A percentile compares a stretch with the other conserved stretches of the same genome.
Conservation (phyloP, 2,888 invertebrate species). For the Lasioglossum lativentre region DNA sequence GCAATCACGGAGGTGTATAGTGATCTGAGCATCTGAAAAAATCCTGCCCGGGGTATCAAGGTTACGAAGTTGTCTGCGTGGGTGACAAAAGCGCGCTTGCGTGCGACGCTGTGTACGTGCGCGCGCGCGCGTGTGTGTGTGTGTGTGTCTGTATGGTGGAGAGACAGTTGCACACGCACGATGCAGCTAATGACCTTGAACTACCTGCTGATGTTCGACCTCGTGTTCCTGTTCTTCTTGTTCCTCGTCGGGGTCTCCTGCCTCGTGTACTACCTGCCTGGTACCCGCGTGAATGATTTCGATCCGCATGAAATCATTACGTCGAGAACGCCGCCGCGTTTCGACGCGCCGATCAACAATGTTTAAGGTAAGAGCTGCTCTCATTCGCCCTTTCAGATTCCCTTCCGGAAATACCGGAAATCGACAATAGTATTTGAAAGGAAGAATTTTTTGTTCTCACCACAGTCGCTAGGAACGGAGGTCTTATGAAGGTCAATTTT, state of each 20-base stretch:
- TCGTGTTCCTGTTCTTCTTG: constrained; percentile 94
- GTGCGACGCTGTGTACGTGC: constrained; percentile 51
- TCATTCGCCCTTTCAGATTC: not conserved
- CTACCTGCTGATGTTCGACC: constrained; percentile 95
- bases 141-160: constrained; percentile 79
- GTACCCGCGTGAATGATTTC: constrained; percentile 85
- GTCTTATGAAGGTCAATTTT: too few relatives aligned
- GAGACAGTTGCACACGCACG: constrained; percentile 79
- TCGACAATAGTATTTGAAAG: too few relatives aligned
- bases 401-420: too few relatives aligned
- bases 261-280: constrained; percentile 92
- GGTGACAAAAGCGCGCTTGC: constrained; percentile 26
- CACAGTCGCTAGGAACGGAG: too few relatives aligned
- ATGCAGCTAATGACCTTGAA: constrained; percentile 95
- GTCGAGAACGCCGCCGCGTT: constrained; percentile 77
- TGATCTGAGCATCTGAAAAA: not conserved
- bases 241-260: constrained; percentile 94
- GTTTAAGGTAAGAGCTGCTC: constrained; percentile 80
- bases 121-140: too few relatives aligned
- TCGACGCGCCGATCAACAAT: constrained; percentile 82
- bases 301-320: constrained; percentile 83
- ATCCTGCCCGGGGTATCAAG: not conserved
- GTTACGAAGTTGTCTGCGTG: constrained; percentile 2
- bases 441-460: too few relatives aligned
- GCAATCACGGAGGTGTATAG: not conserved